Conservation (phyloP, 2,888 invertebrate genomes). For the Nomada ruficornis region DNA sequence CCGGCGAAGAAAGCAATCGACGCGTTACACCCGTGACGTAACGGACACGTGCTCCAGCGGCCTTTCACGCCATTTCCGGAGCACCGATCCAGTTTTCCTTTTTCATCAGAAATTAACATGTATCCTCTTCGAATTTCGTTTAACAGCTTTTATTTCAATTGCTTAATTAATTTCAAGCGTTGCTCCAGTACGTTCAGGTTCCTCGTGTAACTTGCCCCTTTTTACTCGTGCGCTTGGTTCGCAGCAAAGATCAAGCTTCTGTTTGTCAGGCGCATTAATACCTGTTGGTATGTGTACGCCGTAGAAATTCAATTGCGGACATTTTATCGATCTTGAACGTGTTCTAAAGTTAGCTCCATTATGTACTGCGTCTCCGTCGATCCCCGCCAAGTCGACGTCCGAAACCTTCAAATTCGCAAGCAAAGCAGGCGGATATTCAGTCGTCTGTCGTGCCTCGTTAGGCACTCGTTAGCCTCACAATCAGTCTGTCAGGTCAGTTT, state of each 20-base stretch:
- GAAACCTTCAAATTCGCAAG: neutral
- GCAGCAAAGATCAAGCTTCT: no score
- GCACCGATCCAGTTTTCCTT: neutral
- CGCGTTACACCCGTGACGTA: constrained; percentile 45
- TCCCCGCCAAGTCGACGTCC: neutral
- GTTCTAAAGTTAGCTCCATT: no score
- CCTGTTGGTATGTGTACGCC: no score
- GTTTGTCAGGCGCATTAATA: no score
- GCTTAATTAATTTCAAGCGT: neutral
- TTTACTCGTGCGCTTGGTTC: no score
- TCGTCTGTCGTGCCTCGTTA: constrained; percentile 17
- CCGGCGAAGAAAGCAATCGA: constrained; percentile 44
- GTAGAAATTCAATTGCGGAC: no score
- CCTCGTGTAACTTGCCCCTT: no score
- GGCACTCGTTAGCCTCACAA: constrained; percentile 20
- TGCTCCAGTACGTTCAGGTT: no score
- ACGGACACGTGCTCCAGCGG: constrained; percentile 47
- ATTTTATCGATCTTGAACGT: no score
- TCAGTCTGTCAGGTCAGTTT: constrained; percentile 31
- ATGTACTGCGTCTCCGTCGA: neutral
- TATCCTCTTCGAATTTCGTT: no score
- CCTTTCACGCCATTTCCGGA: neutral
- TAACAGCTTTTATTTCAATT: neutral
- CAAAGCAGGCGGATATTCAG: neutral
- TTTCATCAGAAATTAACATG: neutral